phyloP scores from a whole-genome alignment of 23 tunicate species.

The Pegea sp. region DNA sequence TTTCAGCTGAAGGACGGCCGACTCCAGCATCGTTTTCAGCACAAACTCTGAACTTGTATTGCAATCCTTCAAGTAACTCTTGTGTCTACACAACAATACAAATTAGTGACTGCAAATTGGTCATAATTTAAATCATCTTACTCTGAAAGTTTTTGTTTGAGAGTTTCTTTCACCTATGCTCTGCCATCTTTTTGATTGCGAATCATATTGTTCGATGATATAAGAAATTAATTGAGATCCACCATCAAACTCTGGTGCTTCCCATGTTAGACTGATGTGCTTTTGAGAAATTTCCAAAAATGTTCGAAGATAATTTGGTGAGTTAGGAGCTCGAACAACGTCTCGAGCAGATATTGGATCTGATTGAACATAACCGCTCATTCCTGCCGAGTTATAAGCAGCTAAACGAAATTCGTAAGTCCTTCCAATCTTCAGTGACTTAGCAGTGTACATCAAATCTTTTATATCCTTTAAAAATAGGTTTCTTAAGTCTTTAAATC shows the following conservation, averaged over 20 bases:
- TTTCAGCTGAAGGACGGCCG: conserved; percentile 24
- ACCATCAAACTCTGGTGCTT: conserved; percentile 85
- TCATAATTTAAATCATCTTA: conserved; percentile 1
- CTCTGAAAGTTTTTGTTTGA: conserved; percentile 17
- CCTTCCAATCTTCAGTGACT: conserved; percentile 55
- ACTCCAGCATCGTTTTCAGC: conserved; percentile 95
- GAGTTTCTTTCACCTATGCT: conserved; percentile 35
- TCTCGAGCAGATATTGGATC: conserved; percentile 67
- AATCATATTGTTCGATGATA: conserved; percentile 56
- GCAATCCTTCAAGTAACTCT: too few relatives aligned
- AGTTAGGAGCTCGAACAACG: conserved; percentile 80
- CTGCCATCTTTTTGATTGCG: conserved; percentile 33
- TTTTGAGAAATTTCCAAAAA: conserved; percentile 13
- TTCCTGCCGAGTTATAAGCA: conserved; percentile 47
- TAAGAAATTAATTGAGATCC: conserved; percentile 47
- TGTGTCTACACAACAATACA: too few relatives aligned
- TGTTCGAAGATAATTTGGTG: conserved; percentile 21
- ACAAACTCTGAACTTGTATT: conserved; percentile 62
- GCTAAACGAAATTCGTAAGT: conserved; percentile 69
- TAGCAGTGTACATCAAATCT: conserved; percentile 18
- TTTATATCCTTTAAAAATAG: too few relatives aligned
- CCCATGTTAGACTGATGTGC: conserved; percentile 55
- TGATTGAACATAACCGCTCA: conserved; percentile 64
- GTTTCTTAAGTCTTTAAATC: too few relatives aligned
- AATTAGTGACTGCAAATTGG: too few relatives aligned